Base-by-base conservation (phyloP, 2,113 vertebrate species). In the Alces alces region DNA sequence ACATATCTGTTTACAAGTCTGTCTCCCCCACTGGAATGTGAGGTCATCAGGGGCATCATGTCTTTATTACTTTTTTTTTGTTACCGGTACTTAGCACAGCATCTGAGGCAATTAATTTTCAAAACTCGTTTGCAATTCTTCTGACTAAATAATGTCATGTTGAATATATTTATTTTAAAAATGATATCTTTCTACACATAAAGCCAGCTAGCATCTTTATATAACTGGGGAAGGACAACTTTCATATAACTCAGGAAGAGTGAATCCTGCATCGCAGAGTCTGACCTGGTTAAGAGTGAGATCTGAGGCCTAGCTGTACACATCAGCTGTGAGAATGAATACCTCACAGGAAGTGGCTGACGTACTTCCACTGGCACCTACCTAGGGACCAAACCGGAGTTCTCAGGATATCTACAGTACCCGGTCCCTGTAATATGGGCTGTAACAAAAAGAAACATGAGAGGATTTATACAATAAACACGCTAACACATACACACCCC, bases 1-100 rank as follows among this genome's bases (percentile, higher is more conserved):
- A 66, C 64, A 30, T 93, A 96, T 93, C 97, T 95, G 83, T n/a
- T 97, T 96, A 96, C 97, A 87, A 66, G 84, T 55, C 58, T 55
- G 39, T 86, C 96, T 94, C 58, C 60, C 57, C 36, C 15, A 50
- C n/a, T 43, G 66, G 54, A 82, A 33, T 94, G 82, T 66, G 93
- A 97, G 93, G 96, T 97, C 90, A 95, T 78, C 39, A 30, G 85
- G 90, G 89, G 55, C 61, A 70, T 92, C 2, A 2, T 9, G 55
- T 50, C 57, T 91, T 95, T 64, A 78, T 86, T 76, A 86, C 23
- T 79, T 50, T 61, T 60, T 84, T 95, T 87, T 61, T 76, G 61
- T 87, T 86, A 92, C 14, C 94, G 16, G 54, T 73, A 66, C 57
- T 79, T 89, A 96, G 54, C 7, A 70, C 28, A 92, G 91, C 43